Conservation (phyloP, 2,797 vertebrate genomes). For the Urosaurus nigricauda region DNA sequence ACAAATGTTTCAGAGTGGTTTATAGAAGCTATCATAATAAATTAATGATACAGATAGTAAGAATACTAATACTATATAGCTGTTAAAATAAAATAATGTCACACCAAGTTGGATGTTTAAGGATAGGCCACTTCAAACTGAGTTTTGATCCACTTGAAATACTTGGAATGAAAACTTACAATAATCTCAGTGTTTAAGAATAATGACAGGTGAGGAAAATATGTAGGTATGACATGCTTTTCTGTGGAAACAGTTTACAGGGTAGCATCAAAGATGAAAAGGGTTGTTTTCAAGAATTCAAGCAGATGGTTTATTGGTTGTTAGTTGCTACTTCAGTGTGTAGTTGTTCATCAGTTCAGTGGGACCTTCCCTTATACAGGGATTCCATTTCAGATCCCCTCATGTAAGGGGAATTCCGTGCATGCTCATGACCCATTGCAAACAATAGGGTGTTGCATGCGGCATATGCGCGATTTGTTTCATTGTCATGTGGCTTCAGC, state of each 20-base stretch:
- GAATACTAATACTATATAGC: slow-evolving; percentile 13
- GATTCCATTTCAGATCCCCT: too few species aligned
- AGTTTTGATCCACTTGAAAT: background rate
- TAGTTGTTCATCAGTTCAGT: background rate
- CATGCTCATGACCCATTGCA: too few species aligned
- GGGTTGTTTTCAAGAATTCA: slow-evolving; percentile 12
- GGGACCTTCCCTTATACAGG: too few species aligned
- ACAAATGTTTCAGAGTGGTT: background rate
- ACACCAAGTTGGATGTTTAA: background rate
- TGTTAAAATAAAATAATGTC: background rate
- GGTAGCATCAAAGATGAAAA: slow-evolving; percentile 30
- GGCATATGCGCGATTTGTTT: too few species aligned
- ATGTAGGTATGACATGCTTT: slow-evolving; percentile 13
- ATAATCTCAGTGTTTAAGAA: background rate
- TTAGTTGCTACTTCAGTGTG: slow-evolving; percentile 4
- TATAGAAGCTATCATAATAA: slow-evolving; percentile 8
- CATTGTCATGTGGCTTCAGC: too few species aligned
- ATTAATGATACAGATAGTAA: background rate
- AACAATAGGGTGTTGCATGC: too few species aligned
- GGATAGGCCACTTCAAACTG: background rate
- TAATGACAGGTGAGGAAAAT: background rate
- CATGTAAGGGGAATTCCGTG: too few species aligned
- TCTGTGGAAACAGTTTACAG: background rate
- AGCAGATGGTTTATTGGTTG: background rate
- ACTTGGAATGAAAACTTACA: background rate